Evolutionary conservation across 2,888 invertebrate genomes (phyloP).

Genomic region (Slavum lentiscoides): DNA sequence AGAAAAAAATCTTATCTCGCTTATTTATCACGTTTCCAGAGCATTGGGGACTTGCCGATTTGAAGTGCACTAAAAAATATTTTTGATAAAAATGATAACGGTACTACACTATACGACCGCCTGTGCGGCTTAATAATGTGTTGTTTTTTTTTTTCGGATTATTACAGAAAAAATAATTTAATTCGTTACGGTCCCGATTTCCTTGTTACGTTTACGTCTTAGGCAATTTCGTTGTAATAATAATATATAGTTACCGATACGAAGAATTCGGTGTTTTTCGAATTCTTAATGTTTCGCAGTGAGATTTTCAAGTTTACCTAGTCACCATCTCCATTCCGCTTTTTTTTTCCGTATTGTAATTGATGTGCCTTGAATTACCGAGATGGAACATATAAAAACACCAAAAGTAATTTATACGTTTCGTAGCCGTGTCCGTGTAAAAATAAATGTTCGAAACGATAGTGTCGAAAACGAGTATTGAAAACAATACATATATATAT

Average conservation of each 20-base stretch:
- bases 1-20: neutral
- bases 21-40: constrained; percentile 1
- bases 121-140: too few species aligned
- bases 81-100: constrained; percentile 25
- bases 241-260: neutral
- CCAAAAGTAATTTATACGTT: constrained; percentile 46
- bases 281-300: constrained; percentile 3
- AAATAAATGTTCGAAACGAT: neutral
- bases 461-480: neutral
- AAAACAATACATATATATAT: constrained; percentile 9
- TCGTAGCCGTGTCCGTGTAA: neutral
- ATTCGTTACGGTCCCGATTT: too few species aligned
- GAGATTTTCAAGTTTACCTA: neutral
- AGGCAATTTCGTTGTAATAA: too few species aligned
- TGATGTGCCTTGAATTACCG: constrained; percentile 18
- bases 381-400: constrained; percentile 52
- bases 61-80: neutral
- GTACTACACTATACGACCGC: neutral
- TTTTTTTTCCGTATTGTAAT: neutral
- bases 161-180: too few species aligned
- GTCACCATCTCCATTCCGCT: neutral
- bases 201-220: too few species aligned
- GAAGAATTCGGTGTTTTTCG: neutral
- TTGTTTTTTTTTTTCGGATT: too few species aligned
- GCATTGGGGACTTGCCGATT: neutral